phyloP scores from a whole-genome alignment of 1,140 invertebrate genomes.

The Streblospio benedicti region DNA sequence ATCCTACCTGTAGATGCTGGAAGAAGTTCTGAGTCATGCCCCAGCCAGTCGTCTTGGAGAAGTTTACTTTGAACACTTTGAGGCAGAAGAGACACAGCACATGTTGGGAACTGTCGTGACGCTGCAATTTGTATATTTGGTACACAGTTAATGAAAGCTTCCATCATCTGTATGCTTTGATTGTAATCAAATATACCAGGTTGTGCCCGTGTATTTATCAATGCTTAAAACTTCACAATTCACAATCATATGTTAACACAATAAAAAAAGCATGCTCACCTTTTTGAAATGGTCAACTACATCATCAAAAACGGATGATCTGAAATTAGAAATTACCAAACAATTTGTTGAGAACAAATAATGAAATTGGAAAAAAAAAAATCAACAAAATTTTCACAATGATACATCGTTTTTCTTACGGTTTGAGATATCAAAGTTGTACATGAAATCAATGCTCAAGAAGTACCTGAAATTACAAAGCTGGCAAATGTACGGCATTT shows the following conservation, averaged over 20 bases:
- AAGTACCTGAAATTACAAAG: conserved; percentile 41
- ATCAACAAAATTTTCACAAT: no score
- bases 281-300: conserved; percentile 46
- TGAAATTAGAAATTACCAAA: conserved; percentile 44
- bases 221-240: background rate
- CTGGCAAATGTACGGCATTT: conserved; percentile 44
- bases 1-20: conserved; percentile 33
- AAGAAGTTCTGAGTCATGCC: conserved; percentile 41
- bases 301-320: conserved; percentile 43
- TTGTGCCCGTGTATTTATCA: background rate
- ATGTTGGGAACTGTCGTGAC: conserved; percentile 37
- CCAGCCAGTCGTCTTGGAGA: conserved; percentile 35
- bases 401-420: no score
- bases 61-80: conserved; percentile 34
- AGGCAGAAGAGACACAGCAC: conserved; percentile 43
- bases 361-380: no score
- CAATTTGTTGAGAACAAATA: conserved; percentile 41
- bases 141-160: no score
- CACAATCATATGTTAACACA: background rate
- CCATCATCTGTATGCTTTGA: no score
- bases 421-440: no score
- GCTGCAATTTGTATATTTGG: no score
- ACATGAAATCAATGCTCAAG: no score
- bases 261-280: conserved; percentile 19
- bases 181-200: background rate